Evolutionary conservation across 2,113 vertebrate species (phyloP).

Genomic region (Pitta sordida): DNA sequence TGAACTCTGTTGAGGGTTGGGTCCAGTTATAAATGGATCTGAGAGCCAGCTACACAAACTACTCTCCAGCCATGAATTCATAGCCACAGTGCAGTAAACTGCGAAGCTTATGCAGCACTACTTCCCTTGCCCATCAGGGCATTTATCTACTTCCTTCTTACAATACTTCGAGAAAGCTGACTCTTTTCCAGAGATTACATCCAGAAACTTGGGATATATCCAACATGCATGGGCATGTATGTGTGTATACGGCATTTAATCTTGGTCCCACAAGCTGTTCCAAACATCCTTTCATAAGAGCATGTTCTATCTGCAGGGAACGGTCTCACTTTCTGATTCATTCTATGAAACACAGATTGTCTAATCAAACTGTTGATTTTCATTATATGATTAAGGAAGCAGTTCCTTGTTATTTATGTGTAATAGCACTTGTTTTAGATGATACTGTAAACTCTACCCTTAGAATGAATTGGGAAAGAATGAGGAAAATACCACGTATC

Average conservation of each 20-base stretch:
- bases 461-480: conserved; percentile 4
- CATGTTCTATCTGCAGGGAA: background rate
- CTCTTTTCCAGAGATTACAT: background rate
- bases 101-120: background rate
- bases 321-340: background rate
- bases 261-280: conserved; percentile 2
- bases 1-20: background rate
- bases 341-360: conserved; percentile 1
- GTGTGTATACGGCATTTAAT: background rate
- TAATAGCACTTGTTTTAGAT: background rate
- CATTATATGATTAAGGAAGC: conserved; percentile 3
- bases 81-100: background rate
- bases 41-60: background rate
- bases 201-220: background rate
- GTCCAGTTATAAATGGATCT: background rate
- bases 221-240: background rate
- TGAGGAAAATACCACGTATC: background rate
- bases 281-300: background rate
- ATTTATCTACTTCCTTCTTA: background rate
- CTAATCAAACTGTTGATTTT: conserved; percentile 12
- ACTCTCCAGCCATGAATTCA: background rate
- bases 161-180: background rate
- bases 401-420: background rate
- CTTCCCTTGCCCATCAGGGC: background rate
- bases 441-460: conserved; percentile 1